Conservation (phyloP, 2,888 invertebrate genomes). For the Meiosimyza decipiens region DNA sequence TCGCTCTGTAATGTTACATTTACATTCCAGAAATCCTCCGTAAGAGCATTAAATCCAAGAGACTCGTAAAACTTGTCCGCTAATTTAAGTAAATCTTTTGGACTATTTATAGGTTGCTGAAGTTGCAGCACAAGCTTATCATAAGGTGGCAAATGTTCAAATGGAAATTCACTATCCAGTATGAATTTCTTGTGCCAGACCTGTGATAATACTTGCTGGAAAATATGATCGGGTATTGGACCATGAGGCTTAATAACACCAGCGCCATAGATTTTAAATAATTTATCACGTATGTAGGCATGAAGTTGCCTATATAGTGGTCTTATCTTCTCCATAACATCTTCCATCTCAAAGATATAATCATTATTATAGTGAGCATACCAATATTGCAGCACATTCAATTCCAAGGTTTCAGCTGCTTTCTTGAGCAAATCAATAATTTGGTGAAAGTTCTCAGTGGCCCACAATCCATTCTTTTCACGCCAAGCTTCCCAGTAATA, state of each 20-base stretch:
- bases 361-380: conserved; percentile 69
- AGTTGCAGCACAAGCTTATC: conserved; percentile 26
- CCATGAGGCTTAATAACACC: conserved; percentile 72
- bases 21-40: neutral
- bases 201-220: conserved; percentile 67
- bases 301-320: conserved; percentile 84
- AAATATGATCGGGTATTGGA: conserved; percentile 78
- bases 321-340: conserved; percentile 76
- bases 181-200: conserved; percentile 44
- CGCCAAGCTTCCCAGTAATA: conserved; percentile 83
- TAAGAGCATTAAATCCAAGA: neutral
- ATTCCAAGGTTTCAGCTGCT: conserved; percentile 73
- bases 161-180: neutral
- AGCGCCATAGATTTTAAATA: conserved; percentile 76
- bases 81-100: no score
- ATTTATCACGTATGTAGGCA: conserved; percentile 77
- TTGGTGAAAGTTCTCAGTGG: conserved; percentile 69
- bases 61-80: neutral
- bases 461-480: conserved; percentile 65
- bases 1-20: neutral
- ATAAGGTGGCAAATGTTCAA: conserved; percentile 20
- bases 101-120: no score
- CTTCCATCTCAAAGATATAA: conserved; percentile 74
- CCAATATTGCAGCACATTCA: conserved; percentile 40
- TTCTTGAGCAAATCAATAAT: conserved; percentile 75